Evolutionary conservation across 2,797 vertebrate species (phyloP), one percentile per base, ranked within the genome.

Genomic region (Malacoraja senta): DNA sequence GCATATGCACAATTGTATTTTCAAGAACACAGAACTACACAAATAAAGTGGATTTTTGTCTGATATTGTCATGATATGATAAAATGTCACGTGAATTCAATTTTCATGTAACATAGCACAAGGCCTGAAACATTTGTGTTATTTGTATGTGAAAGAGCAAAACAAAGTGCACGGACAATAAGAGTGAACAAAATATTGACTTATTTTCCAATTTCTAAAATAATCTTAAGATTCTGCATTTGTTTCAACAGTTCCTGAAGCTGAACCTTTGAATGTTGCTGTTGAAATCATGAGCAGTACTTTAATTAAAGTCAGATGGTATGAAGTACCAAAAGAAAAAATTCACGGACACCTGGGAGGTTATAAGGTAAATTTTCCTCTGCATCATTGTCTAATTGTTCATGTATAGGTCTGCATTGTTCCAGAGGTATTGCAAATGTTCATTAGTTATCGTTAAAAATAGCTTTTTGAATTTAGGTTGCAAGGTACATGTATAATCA

Each of bases 291-390:
- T 98, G 95, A 99, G 99, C 96, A 97, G 97, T 95, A 98, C 98
- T 0, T 93, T 98, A 94, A 96, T 97, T 93, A 97, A 97, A 95
- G 98, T 98, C 95, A 97, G 95, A 95, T 99, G 99, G 99, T 96
- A 95, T 2, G 95, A 95, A 78, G 96, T 99, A 94, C 97, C 97
- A 93, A 98, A 98, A 96, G 98, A 99, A 96, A 97, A 97, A 96
- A 96, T 99, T 91, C 97, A 97, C 44, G 99, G 99, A 94, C 98
- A 97, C 95, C 97, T 99, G 94, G 97, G 96, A 96, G 99, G 99
- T 95, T 99, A 99, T 96, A 98, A 98, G 98, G 99, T 97, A 74
- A 76, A 9, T 24, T 76, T 7, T 29, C 44, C 6, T 7, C 71
- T 92, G 10, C 26, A 76, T 92, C 12, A 44, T 92, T 76, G 65